These are phyloP conservation scores for Microcebus murinus DNA, from an alignment of 2,113 vertebrate species.

Conservation along the genomic window DNA sequence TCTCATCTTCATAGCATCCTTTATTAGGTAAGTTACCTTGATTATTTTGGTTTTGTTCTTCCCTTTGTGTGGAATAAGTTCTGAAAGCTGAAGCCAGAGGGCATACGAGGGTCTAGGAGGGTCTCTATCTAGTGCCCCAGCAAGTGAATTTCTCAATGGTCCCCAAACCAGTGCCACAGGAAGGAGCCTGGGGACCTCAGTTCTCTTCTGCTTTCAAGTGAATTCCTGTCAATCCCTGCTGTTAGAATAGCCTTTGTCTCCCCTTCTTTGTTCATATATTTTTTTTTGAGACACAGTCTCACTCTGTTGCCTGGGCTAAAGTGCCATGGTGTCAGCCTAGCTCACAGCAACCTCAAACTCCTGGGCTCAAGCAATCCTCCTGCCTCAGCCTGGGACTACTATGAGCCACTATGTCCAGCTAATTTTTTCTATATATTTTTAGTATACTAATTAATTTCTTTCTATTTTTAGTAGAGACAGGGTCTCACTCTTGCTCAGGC, in stretches of 20 bases:
- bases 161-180: neutral
- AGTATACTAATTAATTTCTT: too few species aligned
- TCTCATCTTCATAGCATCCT: neutral
- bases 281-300: too few species aligned
- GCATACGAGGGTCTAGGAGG: neutral
- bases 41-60: neutral
- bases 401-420: too few species aligned
- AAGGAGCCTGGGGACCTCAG: neutral
- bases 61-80: neutral
- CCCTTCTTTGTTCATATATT: neutral
- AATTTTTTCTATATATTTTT: too few species aligned
- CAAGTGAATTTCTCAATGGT: neutral
- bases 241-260: neutral
- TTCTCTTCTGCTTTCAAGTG: slow-evolving; percentile 7
- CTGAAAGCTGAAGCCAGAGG: neutral
- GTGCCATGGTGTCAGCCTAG: too few species aligned
- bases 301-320: too few species aligned
- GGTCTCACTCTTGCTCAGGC: too few species aligned
- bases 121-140: neutral
- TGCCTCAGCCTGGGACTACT: too few species aligned
- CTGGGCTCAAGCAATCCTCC: too few species aligned
- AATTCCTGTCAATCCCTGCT: neutral
- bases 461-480: too few species aligned
- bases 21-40: neutral
- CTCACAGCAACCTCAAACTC: too few species aligned